These are phyloP conservation scores for Hyposoter didymator DNA, from an alignment of 2,888 invertebrate genomes.

Conservation along the genomic window DNA sequence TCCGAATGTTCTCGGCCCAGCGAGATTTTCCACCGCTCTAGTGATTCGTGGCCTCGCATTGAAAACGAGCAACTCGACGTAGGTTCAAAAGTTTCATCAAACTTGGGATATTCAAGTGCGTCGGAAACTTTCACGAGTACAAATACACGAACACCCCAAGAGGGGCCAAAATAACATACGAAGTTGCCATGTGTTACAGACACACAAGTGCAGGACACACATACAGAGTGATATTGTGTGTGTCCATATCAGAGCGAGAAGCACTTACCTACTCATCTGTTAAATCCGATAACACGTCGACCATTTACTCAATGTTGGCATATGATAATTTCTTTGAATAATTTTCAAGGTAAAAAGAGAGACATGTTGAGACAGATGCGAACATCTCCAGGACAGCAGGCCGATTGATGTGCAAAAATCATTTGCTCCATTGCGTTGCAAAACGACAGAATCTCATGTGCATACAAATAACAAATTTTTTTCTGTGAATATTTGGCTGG, in stretches of 20 bases:
- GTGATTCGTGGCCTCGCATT: not conserved
- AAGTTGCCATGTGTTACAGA: not conserved
- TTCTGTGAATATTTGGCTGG: not conserved
- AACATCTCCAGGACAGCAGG: not conserved
- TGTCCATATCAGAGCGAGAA: not conserved
- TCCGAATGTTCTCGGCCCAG: not conserved
- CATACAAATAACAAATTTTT: not conserved
- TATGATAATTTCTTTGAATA: conserved; percentile 50
- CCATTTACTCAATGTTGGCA: conserved; percentile 26
- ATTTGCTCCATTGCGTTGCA: not conserved
- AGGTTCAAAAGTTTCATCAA: conserved; percentile 7
- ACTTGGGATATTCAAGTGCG: conserved; percentile 9
- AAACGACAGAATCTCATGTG: not conserved
- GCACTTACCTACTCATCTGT: conserved; percentile 20
- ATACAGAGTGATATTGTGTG: not conserved
- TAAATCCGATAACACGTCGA: conserved; percentile 21
- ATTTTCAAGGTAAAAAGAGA: conserved; percentile 48
- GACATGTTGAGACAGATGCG: conserved; percentile 17
- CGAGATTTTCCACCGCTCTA: not conserved
- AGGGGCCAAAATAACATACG: not conserved
- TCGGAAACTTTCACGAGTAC: conserved; percentile 7
- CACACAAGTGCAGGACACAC: not conserved
- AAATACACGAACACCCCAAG: not conserved
- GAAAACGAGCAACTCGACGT: not conserved
- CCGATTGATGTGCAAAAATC: not conserved